Percentiles rank a stretch among this genome's conserved stretches.
phyloP scores from a whole-genome alignment of 1,140 invertebrate genomes.

The Nebria ingens region DNA sequence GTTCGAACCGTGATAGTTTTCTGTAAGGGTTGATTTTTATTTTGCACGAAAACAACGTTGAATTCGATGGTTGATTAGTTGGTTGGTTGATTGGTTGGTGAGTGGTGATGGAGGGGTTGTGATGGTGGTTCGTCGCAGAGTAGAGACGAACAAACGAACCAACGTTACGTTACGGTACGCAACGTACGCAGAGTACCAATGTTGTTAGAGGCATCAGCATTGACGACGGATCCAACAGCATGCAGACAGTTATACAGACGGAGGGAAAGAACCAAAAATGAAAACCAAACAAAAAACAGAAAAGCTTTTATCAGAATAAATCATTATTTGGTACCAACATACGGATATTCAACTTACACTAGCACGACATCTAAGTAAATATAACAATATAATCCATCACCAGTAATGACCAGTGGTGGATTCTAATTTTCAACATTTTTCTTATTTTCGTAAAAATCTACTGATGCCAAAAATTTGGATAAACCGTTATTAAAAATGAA shows the following conservation, averaged over 20 bases:
- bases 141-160: neutral
- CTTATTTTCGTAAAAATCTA: no score
- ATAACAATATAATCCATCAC: conserved; percentile 12
- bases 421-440: no score
- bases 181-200: conserved; percentile 12
- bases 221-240: conserved; percentile 23
- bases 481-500: no score
- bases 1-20: conserved; percentile 89
- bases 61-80: no score
- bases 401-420: no score
- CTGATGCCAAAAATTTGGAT: no score
- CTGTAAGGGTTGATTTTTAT: conserved; percentile 49
- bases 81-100: conserved; percentile 31
- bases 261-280: conserved; percentile 35
- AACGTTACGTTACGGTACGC: no score
- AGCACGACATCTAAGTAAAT: conserved; percentile 5
- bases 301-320: conserved; percentile 38
- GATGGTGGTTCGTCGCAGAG: neutral
- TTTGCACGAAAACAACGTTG: no score
- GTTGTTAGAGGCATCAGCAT: neutral
- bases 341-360: conserved; percentile 5
- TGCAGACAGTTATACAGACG: conserved; percentile 40
- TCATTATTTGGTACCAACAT: conserved; percentile 17
- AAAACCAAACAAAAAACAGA: conserved; percentile 36
- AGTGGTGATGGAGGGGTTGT: conserved; percentile 1